phyloP scores from a whole-genome alignment of 2,797 vertebrate genomes.

The Melanotaenia trifasciata region DNA sequence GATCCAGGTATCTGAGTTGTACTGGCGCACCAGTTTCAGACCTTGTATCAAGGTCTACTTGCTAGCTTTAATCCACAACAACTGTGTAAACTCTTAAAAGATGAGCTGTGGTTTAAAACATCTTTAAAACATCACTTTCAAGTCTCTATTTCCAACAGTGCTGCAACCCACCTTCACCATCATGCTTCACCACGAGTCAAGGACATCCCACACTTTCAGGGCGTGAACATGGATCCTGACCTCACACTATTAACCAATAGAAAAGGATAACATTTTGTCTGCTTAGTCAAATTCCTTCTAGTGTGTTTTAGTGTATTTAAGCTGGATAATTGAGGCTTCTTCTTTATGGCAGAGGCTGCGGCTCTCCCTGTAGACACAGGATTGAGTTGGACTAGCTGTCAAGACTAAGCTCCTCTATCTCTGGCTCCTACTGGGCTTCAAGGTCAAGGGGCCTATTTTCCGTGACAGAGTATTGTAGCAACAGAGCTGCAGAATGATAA shows the following conservation, averaged over 20 bases:
- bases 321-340: slow-evolving; percentile 86
- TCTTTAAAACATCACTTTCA: background rate
- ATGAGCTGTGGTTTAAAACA: background rate
- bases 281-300: slow-evolving; percentile 67
- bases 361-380: slow-evolving; percentile 88
- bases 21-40: background rate
- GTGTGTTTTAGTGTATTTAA: slow-evolving; percentile 70
- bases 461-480: slow-evolving; percentile 16
- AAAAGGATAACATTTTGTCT: slow-evolving; percentile 50
- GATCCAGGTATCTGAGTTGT: background rate
- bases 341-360: slow-evolving; percentile 80
- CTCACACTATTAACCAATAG: slow-evolving; percentile 44
- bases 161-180: background rate
- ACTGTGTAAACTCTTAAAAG: background rate
- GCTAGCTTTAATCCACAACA: background rate
- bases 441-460: slow-evolving; percentile 55
- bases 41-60: background rate
- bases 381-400: slow-evolving; percentile 87
- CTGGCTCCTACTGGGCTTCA: slow-evolving; percentile 63
- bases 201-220: background rate
- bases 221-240: slow-evolving; percentile 34
- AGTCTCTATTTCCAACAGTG: background rate
- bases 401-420: slow-evolving; percentile 85
- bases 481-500: background rate
- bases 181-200: slow-evolving; percentile 7